Evolutionary conservation across 2,888 invertebrate genomes (phyloP), one percentile per base, ranked within the genome.

Genomic region (Hoplodrina blanda): DNA sequence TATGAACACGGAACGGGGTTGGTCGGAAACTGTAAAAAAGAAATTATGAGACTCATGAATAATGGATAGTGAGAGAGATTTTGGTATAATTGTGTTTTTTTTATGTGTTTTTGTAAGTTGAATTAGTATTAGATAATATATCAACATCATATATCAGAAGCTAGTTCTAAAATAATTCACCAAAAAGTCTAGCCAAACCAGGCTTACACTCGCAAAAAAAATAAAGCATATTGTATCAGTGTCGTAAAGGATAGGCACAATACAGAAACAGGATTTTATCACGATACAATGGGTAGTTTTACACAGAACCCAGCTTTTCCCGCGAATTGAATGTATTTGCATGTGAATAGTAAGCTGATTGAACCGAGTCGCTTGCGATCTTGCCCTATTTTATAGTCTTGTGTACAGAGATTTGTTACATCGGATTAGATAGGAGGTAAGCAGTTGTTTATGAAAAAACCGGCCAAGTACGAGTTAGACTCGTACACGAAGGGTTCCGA

Each of bases 271-370:
- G 57, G 62, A 49, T 69, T 79, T 62, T 69, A 65, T 60, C 56
- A 25, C 50, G 56, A 61, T 63, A 69, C 66, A 73, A 72, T 75
- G 60, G 55, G 54, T 69, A 76, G 61, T 70, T 73, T 59, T 56
- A 62, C 68, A 67, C 37, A 2, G 19, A 68, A 37, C 37, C n/a
- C 19, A 13, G 25, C 49, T 70, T 69, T 56, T 60, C 64, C 11
- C 50, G 46, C 44, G 70, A 68, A 81, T 81, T 74, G 74, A 75
- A 77, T 69, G 54, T 78, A 85, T 85, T 85, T 83, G 78, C 85
- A 85, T 85, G 73, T 70, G 85, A 86, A 85, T 79, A 67, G 80
- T 64, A 19, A 30, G 54, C 69, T 76, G 73, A 76, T 78, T 73
- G 73, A 65, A 76, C 69, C 63, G 84, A 64, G 17, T 68, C 61